These are phyloP conservation scores for Masnerella sp. DNA, from an alignment of 2,888 invertebrate genomes.

Conservation along the genomic window DNA sequence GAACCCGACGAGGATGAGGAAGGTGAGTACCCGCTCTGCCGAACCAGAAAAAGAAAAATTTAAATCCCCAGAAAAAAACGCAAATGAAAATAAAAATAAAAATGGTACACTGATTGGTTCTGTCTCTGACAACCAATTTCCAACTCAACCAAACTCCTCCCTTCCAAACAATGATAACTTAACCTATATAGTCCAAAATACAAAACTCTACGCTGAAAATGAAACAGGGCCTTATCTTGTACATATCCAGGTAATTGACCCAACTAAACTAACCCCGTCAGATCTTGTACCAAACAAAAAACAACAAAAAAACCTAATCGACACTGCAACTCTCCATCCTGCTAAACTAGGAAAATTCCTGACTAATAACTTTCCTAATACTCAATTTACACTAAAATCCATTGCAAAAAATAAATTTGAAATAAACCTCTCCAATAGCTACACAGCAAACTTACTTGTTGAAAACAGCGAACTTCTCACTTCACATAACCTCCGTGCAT, in stretches of 20 bases:
- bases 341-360: neutral
- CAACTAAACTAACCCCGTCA: neutral
- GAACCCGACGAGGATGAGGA: too few species aligned
- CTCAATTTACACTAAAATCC: neutral
- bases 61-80: too few species aligned
- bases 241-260: neutral
- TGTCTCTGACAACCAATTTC: too few species aligned
- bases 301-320: neutral
- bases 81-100: too few species aligned
- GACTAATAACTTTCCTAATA: neutral
- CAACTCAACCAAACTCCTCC: too few species aligned
- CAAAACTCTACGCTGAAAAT: neutral
- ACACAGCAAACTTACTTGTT: neutral
- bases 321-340: neutral
- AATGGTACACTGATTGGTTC: too few species aligned
- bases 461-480: neutral
- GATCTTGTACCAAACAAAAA: neutral
- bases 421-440: neutral
- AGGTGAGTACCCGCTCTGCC: too few species aligned
- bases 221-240: slow-evolving; percentile 1
- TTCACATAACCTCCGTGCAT: neutral
- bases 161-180: neutral
- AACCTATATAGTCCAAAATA: neutral
- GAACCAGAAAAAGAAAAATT: too few species aligned
- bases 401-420: neutral